A percentile compares a stretch with the other conserved stretches of the same genome.
These are phyloP conservation scores for Cuniculus paca DNA, from an alignment of 2,797 vertebrate genomes.

Conservation along the genomic window DNA sequence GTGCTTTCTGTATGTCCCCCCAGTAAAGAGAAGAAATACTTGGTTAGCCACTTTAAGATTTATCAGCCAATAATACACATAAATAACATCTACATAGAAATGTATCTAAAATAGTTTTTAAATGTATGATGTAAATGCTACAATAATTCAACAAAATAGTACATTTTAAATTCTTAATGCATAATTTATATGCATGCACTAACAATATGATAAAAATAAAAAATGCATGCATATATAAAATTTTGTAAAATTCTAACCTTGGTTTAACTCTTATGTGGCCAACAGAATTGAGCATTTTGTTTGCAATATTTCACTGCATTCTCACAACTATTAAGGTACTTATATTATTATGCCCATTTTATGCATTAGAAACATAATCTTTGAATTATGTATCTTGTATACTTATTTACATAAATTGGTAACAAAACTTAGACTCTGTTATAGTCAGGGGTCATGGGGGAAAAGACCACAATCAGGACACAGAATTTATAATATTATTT, in stretches of 20 bases:
- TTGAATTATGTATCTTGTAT: not conserved
- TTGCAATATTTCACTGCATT: not conserved
- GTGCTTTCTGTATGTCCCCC: not conserved
- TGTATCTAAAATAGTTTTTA: not conserved
- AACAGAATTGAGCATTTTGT: not conserved
- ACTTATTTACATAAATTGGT: not conserved
- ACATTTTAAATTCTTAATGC: not conserved
- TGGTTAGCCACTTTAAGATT: not conserved
- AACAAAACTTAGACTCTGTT: conserved; percentile 13
- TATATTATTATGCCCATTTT: not conserved
- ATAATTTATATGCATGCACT: not conserved
- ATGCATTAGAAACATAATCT: not conserved
- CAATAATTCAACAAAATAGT: not conserved
- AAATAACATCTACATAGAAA: not conserved
- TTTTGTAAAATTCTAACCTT: not conserved
- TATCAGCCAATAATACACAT: not conserved
- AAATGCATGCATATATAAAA: not conserved
- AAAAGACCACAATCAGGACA: too few species aligned
- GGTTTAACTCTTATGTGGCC: not conserved
- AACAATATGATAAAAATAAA: not conserved
- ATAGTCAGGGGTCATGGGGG: too few species aligned
- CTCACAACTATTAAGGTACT: not conserved
- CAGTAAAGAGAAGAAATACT: not conserved
- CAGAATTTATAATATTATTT: too few species aligned
- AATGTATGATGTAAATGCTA: not conserved